These are phyloP conservation scores for Diphyllodes magnificus DNA, from an alignment of 2,113 vertebrate genomes.

Conservation along the genomic window DNA sequence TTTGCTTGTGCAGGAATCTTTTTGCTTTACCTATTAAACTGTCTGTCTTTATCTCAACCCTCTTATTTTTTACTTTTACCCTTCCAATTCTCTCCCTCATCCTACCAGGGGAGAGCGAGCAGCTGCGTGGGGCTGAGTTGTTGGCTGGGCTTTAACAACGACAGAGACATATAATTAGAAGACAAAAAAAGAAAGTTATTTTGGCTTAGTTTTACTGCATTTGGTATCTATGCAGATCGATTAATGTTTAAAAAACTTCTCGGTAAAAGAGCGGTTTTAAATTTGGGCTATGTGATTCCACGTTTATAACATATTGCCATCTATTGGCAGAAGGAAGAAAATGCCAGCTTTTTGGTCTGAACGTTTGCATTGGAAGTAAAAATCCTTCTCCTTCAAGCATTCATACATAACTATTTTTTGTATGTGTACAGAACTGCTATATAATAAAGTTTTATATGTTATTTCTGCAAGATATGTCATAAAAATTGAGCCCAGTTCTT, in stretches of 20 bases:
- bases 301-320: constrained; percentile 65
- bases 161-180: background rate
- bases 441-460: background rate
- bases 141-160: background rate
- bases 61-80: background rate
- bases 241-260: constrained; percentile 30
- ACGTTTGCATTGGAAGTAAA: background rate
- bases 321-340: constrained; percentile 44
- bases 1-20: background rate
- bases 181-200: background rate
- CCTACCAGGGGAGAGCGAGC: background rate
- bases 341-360: background rate
- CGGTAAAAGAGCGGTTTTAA: background rate
- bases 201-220: constrained; percentile 12
- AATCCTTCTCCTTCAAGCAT: background rate
- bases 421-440: background rate
- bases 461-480: background rate
- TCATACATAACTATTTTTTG: background rate
- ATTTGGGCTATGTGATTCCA: background rate
- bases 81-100: background rate
- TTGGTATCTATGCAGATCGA: constrained; percentile 40
- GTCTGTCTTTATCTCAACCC: background rate
- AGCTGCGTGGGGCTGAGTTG: background rate
- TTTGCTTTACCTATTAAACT: background rate
- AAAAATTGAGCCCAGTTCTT: background rate